Percentiles rank a stretch among this genome's conserved stretches.
These are phyloP conservation scores for Pelodytes ibericus DNA, from an alignment of 2,797 vertebrate genomes.

Conservation along the genomic window DNA sequence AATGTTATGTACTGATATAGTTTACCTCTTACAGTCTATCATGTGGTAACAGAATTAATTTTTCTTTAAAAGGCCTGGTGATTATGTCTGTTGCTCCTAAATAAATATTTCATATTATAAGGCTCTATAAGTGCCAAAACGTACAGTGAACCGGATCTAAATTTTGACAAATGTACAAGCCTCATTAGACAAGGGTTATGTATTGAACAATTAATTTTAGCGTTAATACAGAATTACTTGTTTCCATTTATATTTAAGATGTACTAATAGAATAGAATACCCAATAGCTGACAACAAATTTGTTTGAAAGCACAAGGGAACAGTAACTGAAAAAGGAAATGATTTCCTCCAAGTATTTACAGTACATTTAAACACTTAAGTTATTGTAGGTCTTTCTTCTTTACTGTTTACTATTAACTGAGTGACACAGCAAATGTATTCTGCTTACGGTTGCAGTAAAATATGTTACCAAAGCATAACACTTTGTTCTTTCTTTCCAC, in stretches of 20 bases:
- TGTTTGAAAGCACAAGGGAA: conserved; percentile 40
- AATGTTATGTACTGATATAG: too few relatives aligned
- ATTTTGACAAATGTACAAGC: not conserved
- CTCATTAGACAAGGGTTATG: not conserved
- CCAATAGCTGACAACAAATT: conserved; percentile 35
- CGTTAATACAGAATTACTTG: conserved; percentile 26
- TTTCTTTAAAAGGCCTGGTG: too few relatives aligned
- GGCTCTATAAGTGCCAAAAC: not conserved
- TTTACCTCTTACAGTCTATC: too few relatives aligned
- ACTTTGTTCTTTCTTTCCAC: conserved; percentile 45
- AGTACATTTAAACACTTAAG: conserved; percentile 50
- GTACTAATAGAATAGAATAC: conserved; percentile 25
- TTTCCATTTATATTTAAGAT: conserved; percentile 20
- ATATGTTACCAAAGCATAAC: conserved; percentile 46
- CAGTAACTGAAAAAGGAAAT: conserved; percentile 44
- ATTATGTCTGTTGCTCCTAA: too few relatives aligned
- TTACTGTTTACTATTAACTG: conserved; percentile 48
- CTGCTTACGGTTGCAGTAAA: conserved; percentile 51
- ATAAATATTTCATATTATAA: not conserved
- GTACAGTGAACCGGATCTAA: not conserved
- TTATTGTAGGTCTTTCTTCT: conserved; percentile 49
- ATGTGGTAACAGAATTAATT: too few relatives aligned
- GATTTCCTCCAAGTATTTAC: conserved; percentile 30
- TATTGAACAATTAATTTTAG: not conserved
- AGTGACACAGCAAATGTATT: conserved; percentile 45